These are phyloP conservation scores for Tenualosa ilisha DNA, from an alignment of 2,797 vertebrate genomes.

Conservation along the genomic window DNA sequence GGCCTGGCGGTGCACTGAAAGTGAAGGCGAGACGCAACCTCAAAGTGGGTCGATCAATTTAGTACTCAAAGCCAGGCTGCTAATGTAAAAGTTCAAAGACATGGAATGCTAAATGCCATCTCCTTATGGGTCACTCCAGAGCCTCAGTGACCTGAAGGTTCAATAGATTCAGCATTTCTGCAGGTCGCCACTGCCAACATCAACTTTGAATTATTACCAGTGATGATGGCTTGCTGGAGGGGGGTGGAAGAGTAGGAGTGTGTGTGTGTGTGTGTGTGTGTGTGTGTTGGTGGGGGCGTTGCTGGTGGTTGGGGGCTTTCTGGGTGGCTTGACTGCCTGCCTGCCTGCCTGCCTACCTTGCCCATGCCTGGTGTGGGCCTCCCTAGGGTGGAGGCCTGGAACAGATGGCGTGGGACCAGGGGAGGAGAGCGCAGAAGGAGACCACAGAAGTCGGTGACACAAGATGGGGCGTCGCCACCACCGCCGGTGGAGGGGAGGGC, in stretches of 20 bases:
- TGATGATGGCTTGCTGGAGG: not conserved
- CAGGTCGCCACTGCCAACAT: not conserved
- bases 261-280: constrained; percentile 44
- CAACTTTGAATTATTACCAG: not conserved
- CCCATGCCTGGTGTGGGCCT: constrained; percentile 87
- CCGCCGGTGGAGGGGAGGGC: not conserved
- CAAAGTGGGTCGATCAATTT: not conserved
- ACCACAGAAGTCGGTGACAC: constrained; percentile 89
- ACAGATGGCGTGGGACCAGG: constrained; percentile 85
- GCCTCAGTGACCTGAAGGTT: not conserved
- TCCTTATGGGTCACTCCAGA: not conserved
- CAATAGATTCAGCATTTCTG: not conserved
- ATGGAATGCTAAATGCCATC: not conserved
- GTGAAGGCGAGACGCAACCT: not conserved
- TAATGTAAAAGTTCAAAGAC: constrained; percentile 14
- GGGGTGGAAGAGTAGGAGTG: not conserved
- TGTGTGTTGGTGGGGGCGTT: not conserved
- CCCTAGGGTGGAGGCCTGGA: constrained; percentile 88
- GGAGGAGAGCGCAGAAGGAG: constrained; percentile 88
- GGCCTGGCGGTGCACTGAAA: not conserved
- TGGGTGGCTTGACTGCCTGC: not conserved
- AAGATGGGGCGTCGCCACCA: constrained; percentile 77
- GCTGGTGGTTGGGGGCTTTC: not conserved
- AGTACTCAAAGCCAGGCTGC: not conserved
- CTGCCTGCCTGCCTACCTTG: constrained; percentile 86